A percentile compares a stretch with the other conserved stretches of the same genome.
Conservation (phyloP, 2,113 vertebrate species). For the Leptosomus discolor region DNA sequence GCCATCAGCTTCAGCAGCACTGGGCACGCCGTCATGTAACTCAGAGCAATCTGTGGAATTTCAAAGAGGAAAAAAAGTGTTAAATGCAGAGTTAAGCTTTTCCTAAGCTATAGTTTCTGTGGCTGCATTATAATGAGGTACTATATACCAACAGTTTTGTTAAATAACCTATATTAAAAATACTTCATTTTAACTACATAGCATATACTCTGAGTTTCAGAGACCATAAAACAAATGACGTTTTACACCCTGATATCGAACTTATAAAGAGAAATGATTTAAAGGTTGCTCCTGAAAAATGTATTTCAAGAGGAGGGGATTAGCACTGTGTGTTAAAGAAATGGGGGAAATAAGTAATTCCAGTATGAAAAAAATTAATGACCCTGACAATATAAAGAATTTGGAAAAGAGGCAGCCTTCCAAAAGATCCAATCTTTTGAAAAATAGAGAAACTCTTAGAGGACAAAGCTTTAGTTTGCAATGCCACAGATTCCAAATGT, state of each 20-base stretch:
- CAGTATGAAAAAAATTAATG: neutral
- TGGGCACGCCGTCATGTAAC: neutral
- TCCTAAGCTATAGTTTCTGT: neutral
- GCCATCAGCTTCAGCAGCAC: constrained; percentile 60
- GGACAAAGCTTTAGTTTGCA: neutral
- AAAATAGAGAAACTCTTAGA: neutral
- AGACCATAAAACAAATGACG: neutral
- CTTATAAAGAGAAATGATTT: neutral
- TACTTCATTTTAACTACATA: no score
- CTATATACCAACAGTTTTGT: neutral
- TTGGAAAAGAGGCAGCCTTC: neutral
- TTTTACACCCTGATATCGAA: neutral
- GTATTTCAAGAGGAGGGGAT: neutral
- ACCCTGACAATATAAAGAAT: neutral
- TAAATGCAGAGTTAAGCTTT: neutral
- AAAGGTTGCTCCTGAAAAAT: neutral
- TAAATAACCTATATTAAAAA: neutral
- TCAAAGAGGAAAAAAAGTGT: neutral
- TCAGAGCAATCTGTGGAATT: constrained; percentile 11
- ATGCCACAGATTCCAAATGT: neutral
- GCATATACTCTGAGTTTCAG: neutral
- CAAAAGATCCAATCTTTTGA: neutral
- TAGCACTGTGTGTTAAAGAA: neutral
- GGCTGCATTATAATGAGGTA: neutral
- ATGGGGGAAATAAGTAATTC: neutral